Base-by-base conservation (phyloP, 2,797 vertebrate species). In the Erpetoichthys calabaricus region DNA sequence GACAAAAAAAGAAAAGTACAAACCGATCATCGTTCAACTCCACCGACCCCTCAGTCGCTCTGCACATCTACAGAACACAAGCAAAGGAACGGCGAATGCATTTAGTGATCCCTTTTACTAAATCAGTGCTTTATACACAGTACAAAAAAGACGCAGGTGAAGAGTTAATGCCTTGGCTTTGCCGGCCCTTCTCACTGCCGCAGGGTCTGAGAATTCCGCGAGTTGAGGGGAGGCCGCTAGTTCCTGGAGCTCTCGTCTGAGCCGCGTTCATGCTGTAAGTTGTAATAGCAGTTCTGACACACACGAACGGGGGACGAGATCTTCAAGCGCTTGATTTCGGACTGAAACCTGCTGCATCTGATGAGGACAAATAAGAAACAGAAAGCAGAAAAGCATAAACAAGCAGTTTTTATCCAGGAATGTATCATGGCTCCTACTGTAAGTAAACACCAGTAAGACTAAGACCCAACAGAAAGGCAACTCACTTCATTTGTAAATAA, bases 271-370 rank as follows among this genome's bases (percentile, higher is more conserved):
- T 97, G 93, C 65, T 98, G 95, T 56, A 99, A 84, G 80, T 96
- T 98, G 76, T 91, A 96, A 70, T 89, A 94, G 81, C 96, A 99
- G 89, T 94, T 98, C 83, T 98, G 96, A 81, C 95, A 99, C 57
- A 99, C 96, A 3, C 96, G 86, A 62, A 98, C 96, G 0, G 96
- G 96, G 0, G 96, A 99, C 0, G 94, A 98, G 64, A 99, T 97
- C 83, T 98, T 98, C 77, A 99, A 82, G 7, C 96, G 78, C 47
- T 92, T 95, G 76, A 99, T 98, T 85, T 99, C 96, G 0, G 94
- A 98, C 47, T 99, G 95, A 81, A 97, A 99, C 44, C 94, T 88
- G 62, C 96, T 99, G 83, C 96, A 99, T 77, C 96, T 99, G 74
- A 3, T 55, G 8, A 46, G 55, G 55, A 45, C 5, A 46, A 59